phyloP scores from a whole-genome alignment of 2,113 vertebrate species.

The Pelusios castaneus region DNA sequence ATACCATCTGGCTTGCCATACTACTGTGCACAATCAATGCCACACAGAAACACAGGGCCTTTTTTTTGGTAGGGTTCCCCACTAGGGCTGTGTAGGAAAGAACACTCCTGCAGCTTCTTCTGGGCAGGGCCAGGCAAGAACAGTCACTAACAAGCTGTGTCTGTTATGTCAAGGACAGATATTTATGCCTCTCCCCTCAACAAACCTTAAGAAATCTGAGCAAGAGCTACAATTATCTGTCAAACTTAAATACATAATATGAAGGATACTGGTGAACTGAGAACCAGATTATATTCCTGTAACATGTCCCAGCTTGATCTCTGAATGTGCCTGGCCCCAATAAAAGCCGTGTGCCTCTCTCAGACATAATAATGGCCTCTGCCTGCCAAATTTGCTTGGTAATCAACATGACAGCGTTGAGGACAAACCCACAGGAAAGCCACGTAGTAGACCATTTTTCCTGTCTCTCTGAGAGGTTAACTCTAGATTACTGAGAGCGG shows the following conservation, averaged over 20 bases:
- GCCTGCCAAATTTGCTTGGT: conserved; percentile 39
- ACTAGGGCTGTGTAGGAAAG: not conserved
- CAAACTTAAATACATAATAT: not conserved
- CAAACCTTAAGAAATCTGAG: not conserved
- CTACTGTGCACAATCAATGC: not conserved
- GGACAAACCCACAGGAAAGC: conserved; percentile 8
- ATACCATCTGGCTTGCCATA: not conserved
- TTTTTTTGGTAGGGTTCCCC: conserved; percentile 28
- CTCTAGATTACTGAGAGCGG: not conserved
- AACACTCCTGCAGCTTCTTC: not conserved
- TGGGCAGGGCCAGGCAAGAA: conserved; percentile 13
- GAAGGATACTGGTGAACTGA: not conserved
- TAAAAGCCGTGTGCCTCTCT: conserved; percentile 30
- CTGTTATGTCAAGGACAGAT: not conserved
- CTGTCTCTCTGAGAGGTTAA: conserved; percentile 15
- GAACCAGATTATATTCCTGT: not conserved
- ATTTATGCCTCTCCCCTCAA: not conserved
- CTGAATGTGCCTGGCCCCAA: not conserved
- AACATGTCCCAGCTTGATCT: conserved; percentile 1
- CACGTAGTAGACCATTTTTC: not conserved
- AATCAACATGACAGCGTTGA: not conserved
- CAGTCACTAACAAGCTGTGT: not conserved
- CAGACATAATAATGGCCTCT: conserved; percentile 24
- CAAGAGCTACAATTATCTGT: conserved; percentile 10
- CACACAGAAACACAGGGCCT: not conserved